A percentile compares a stretch with the other conserved stretches of the same genome.
phyloP scores from a whole-genome alignment of 1,140 invertebrate genomes.

The Sitobion miscanthi region DNA sequence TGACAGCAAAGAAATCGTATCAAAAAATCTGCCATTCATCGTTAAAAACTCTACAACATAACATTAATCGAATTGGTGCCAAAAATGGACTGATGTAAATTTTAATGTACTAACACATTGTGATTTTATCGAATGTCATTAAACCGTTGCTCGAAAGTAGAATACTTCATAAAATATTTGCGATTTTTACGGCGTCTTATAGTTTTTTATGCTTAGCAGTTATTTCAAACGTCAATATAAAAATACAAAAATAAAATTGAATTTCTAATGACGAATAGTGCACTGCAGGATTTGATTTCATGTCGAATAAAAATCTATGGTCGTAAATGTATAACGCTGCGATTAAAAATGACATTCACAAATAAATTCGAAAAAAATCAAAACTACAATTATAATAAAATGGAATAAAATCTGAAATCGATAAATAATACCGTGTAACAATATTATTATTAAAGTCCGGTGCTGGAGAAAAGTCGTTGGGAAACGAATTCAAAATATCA shows the following conservation, averaged over 20 bases:
- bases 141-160: background rate
- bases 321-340: background rate
- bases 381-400: too few relatives aligned
- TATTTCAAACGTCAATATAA: background rate
- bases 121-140: background rate
- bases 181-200: background rate
- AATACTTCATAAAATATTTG: background rate
- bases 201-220: background rate
- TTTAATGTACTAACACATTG: background rate
- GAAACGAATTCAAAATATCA: background rate
- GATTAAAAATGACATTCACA: background rate
- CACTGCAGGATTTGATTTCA: too few relatives aligned
- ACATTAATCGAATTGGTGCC: background rate
- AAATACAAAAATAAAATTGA: background rate
- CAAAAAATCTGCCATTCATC: background rate
- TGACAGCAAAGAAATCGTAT: background rate
- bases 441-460: too few relatives aligned
- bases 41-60: background rate
- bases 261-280: background rate
- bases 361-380: background rate
- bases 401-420: background rate
- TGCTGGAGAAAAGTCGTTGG: too few relatives aligned
- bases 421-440: background rate
- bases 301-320: background rate
- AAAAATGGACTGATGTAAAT: background rate